Evolutionary conservation across 2,113 vertebrate species (phyloP), one percentile per base, ranked within the genome.

Genomic region (Ammodytes dubius): DNA sequence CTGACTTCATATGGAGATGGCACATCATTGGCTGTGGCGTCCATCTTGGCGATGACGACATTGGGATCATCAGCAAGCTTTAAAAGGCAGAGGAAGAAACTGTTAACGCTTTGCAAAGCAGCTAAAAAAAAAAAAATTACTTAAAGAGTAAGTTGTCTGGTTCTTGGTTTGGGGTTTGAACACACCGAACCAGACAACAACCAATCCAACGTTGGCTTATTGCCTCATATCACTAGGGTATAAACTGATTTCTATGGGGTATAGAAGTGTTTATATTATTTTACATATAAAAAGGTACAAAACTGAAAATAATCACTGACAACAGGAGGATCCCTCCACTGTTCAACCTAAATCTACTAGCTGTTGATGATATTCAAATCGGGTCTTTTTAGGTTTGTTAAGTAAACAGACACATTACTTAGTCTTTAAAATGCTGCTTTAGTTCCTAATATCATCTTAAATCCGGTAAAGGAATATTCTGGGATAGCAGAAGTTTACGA

Each of bases 11-110:
- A 99, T 0, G 95, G 95, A 79, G 97, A 95, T 87, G 98, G 98
- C 87, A 99, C 98, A 75, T 99, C 98, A 56, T 99, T 99, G 87
- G 98, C 97, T 82, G 98, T 99, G 69, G 98, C 98, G 2, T 99
- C 98, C 98, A 99, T 99, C 95, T 99, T 99, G 86, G 98, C 98
- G 85, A 99, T 96, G 80, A 99, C 39, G 2, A 99, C 91, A 77
- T 97, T 97, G 88, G 97, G 97, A 89, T 98, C 96, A 83, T 90
- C 86, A 71, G 94, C 92, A 40, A 99, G 95, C 98, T 99, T 84
- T 83, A 73, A 82, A 64, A 86, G 27, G 47, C 67, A 86, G 54
- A 81, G 14, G 35, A 17, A 39, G 9, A 54, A 58, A 10, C 2
- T 6, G 57, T 65, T 49, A 52, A 59, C 1, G 0, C 5, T 49